Evolutionary conservation across 2,888 invertebrate species (phyloP).

Genomic region (Melolontha melolontha): DNA sequence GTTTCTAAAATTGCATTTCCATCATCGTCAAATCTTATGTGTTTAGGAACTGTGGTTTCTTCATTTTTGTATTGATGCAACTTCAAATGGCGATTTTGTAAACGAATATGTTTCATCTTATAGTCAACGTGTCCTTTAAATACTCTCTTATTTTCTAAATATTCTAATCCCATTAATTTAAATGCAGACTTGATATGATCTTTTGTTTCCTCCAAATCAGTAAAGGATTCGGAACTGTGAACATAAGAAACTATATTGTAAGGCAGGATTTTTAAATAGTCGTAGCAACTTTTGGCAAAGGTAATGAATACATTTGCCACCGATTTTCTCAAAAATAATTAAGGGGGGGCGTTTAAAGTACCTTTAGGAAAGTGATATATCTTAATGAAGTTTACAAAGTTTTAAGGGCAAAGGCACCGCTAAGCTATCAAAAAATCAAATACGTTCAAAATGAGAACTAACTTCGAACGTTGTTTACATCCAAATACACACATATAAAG

Average conservation of each 20-base stretch:
- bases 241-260: not conserved
- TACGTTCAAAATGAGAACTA: too few relatives aligned
- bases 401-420: too few relatives aligned
- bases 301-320: too few relatives aligned
- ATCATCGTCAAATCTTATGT: constrained; percentile 77
- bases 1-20: constrained; percentile 68
- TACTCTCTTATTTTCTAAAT: constrained; percentile 60
- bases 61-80: constrained; percentile 63
- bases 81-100: constrained; percentile 70
- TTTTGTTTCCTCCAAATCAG: constrained; percentile 30
- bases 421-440: too few relatives aligned
- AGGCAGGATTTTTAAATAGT: too few relatives aligned
- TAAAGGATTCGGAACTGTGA: constrained; percentile 68
- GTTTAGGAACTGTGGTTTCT: constrained; percentile 67
- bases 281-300: too few relatives aligned
- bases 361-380: too few relatives aligned
- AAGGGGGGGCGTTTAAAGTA: too few relatives aligned
- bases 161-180: constrained; percentile 73
- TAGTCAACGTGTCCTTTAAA: constrained; percentile 73
- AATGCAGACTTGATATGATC: constrained; percentile 65
- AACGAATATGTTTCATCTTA: constrained; percentile 72
- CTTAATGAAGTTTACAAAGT: too few relatives aligned
- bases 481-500: too few relatives aligned
- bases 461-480: too few relatives aligned
- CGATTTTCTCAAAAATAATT: too few relatives aligned